phyloP scores from a whole-genome alignment of 2,797 vertebrate genomes.

The Epinephelus malabaricus region DNA sequence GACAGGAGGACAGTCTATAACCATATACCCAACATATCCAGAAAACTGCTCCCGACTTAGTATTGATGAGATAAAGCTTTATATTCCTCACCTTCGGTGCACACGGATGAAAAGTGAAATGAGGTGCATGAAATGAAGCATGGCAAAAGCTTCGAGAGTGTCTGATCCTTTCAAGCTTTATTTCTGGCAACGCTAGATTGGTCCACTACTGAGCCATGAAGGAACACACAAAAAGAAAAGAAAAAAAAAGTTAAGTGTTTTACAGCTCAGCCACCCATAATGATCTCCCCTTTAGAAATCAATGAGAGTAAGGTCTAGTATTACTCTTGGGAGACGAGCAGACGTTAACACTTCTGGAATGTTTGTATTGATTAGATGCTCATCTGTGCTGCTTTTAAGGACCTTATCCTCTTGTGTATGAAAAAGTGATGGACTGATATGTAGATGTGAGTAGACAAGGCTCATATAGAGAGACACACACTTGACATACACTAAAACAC shows the following conservation, averaged over 20 bases:
- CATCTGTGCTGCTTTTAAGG: constrained; percentile 56
- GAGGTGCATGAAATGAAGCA: background rate
- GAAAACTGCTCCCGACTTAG: background rate
- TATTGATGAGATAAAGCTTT: background rate
- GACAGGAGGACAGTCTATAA: background rate
- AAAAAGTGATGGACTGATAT: constrained; percentile 32
- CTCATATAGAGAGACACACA: constrained; percentile 4
- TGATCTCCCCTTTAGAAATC: constrained; percentile 57
- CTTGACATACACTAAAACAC: constrained; percentile 9
- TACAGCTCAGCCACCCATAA: constrained; percentile 53
- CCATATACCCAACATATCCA: background rate
- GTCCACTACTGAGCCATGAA: constrained; percentile 40
- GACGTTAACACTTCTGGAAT: constrained; percentile 52
- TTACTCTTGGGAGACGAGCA: constrained; percentile 49
- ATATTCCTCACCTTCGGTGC: background rate
- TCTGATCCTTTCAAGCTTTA: constrained; percentile 30
- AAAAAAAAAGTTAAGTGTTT: constrained; percentile 36
- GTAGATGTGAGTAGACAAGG: constrained; percentile 32
- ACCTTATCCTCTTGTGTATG: constrained; percentile 29
- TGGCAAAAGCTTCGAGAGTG: constrained; percentile 8
- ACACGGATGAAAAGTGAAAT: background rate
- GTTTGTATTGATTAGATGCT: constrained; percentile 63
- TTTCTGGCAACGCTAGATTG: constrained; percentile 19
- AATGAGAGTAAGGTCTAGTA: constrained; percentile 49
- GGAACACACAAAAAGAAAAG: constrained; percentile 9